Conservation (phyloP, 2,113 vertebrate species). For the Peucedramus taeniatus region DNA sequence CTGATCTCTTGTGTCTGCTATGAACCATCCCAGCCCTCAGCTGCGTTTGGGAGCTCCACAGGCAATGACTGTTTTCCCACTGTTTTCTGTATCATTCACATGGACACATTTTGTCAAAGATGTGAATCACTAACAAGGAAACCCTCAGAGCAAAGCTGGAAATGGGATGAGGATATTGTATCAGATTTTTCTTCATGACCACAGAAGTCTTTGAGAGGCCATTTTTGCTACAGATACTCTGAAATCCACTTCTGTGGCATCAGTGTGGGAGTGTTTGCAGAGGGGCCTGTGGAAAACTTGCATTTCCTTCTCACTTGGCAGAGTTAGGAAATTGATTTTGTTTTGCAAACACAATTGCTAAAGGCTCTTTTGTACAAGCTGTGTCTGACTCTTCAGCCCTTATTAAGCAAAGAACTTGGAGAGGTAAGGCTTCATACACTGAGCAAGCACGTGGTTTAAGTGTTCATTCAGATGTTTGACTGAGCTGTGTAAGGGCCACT, state of each 20-base stretch:
- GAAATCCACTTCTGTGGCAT: neutral
- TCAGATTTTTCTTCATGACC: neutral
- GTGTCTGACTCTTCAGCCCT: neutral
- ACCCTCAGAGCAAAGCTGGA: neutral
- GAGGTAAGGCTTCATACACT: neutral
- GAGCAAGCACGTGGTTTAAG: neutral
- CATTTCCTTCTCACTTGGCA: neutral
- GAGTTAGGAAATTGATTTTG: neutral
- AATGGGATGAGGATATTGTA: neutral
- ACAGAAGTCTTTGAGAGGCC: neutral
- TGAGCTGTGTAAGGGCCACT: neutral
- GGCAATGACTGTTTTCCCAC: neutral
- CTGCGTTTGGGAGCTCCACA: neutral
- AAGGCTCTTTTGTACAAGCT: neutral
- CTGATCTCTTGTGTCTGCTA: neutral
- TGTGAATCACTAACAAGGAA: neutral
- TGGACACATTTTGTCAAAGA: neutral
- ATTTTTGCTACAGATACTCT: neutral
- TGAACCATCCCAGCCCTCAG: neutral
- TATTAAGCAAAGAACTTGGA: neutral
- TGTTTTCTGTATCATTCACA: neutral
- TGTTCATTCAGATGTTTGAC: neutral
- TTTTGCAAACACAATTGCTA: neutral
- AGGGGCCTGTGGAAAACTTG: neutral
- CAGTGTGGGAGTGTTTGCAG: neutral